A percentile compares a stretch with the other conserved stretches of the same genome.
These are phyloP conservation scores for Mesorhabditis belari DNA, from an alignment of 2,888 invertebrate genomes.

Conservation along the genomic window DNA sequence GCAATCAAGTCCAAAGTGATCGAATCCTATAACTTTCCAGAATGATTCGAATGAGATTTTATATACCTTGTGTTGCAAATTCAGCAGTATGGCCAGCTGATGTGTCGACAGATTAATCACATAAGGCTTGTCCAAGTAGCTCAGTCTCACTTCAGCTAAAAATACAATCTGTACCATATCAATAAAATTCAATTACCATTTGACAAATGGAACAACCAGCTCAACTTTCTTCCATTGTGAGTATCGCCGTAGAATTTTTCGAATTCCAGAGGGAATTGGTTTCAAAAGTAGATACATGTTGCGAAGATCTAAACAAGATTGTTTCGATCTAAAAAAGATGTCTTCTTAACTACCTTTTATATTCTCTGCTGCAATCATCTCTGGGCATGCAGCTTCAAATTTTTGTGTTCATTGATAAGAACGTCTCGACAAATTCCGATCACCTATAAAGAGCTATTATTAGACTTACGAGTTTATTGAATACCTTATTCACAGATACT, in stretches of 20 bases:
- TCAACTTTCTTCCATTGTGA: constrained; percentile 85
- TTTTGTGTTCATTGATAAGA: constrained; percentile 73
- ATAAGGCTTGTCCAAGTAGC: constrained; percentile 73
- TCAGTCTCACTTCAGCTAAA: constrained; percentile 58
- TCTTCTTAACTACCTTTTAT: constrained; percentile 58
- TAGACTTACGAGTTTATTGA: constrained; percentile 15
- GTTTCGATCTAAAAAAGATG: not conserved
- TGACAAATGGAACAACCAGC: constrained; percentile 91
- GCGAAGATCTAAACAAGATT: constrained; percentile 66
- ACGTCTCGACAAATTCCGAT: constrained; percentile 51
- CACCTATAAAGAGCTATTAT: constrained; percentile 1
- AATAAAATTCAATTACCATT: constrained; percentile 61
- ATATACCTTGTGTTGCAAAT: too few relatives aligned
- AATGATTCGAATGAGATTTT: too few relatives aligned
- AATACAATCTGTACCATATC: constrained; percentile 7
- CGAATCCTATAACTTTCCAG: too few relatives aligned
- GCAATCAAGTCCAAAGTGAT: too few relatives aligned
- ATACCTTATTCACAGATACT: constrained; percentile 61
- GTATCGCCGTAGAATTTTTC: constrained; percentile 67
- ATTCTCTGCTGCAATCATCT: constrained; percentile 72
- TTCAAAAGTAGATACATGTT: constrained; percentile 84
- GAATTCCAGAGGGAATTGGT: constrained; percentile 72
- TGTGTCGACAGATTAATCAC: constrained; percentile 81
- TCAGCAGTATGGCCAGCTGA: constrained; percentile 69
- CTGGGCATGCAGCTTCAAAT: constrained; percentile 68